Base-by-base conservation (phyloP, 2,113 vertebrate genomes). In the Macquaria australasica region DNA sequence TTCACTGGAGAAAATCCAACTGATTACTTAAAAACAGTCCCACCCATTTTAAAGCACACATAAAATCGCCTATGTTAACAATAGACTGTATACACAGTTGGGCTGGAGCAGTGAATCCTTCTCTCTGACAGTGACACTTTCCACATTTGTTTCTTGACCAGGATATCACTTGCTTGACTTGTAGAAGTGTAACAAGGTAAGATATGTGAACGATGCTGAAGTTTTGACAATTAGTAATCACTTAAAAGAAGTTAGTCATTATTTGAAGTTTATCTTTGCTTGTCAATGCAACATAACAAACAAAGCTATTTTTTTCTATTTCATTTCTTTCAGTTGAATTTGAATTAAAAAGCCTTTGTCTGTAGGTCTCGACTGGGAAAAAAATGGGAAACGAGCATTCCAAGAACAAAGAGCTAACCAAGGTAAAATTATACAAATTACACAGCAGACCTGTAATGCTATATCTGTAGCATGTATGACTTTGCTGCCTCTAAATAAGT, bases 321-420 rank as follows among this genome's bases (percentile, higher is more conserved):
- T 51, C 0, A 62, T 76, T 39, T 73, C 3, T 70, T 89, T 45
- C 55, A 79, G 72, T 58, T 70, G 23, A 68, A 37, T 37, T 14
- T 50, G 25, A 68, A 15, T 21, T 43, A 37, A 53, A 71, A 50
- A 50, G 5, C 66, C 20, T 39, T 28, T 23, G 18, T 25, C 41
- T 82, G 75, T 51, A 58, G 43, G 20, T 79, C 37, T 85, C 31
- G 4, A 18, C 66, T 58, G 64, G 74, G 70, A 2, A 48, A 28
- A 94, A 83, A 50, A 96, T 96, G 95, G 96, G 96, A 43, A 96
- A 95, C 41, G 91, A 92, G 14, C 51, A 88, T 6, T 94, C 95
- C 14, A 67, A 68, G 63, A 53, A 28, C 20, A 77, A 81, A 53
- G 88, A 84, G 34, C 9, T 8, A 4, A 72, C 15, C 3, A 11